A percentile compares a stretch with the other conserved stretches of the same genome.
Evolutionary conservation across 2,888 invertebrate genomes (phyloP).

Genomic region (Drosophila atripex): DNA sequence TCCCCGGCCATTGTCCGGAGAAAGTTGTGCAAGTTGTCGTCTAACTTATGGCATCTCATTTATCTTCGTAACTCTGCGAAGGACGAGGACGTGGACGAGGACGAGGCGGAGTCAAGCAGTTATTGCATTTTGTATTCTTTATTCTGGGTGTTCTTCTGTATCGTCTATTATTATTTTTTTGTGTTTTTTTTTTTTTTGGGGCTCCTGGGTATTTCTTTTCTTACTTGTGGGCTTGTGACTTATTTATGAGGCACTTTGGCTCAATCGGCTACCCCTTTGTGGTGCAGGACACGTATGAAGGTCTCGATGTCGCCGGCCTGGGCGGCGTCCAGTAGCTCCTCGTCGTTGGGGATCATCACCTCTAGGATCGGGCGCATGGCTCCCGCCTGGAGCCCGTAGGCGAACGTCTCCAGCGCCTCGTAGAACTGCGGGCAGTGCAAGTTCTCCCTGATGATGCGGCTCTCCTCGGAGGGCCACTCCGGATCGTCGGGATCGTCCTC

Average conservation of each 20-base stretch:
- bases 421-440: conserved; percentile 96
- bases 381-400: conserved; percentile 96
- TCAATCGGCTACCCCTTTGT: conserved; percentile 9
- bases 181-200: neutral
- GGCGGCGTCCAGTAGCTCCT: conserved; percentile 93
- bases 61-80: conserved; percentile 72
- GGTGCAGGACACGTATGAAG: conserved; percentile 87
- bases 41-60: conserved; percentile 80
- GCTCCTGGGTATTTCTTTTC: too few relatives aligned
- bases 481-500: neutral
- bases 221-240: neutral
- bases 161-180: too few relatives aligned
- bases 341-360: conserved; percentile 94
- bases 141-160: neutral
- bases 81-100: neutral
- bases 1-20: conserved; percentile 29
- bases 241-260: conserved; percentile 15
- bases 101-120: conserved; percentile 38
- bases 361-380: conserved; percentile 96
- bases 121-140: conserved; percentile 62
- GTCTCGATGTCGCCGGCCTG: conserved; percentile 95
- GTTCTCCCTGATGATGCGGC: conserved; percentile 89
- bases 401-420: conserved; percentile 96
- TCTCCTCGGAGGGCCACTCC: conserved; percentile 83
- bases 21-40: conserved; percentile 70